These are phyloP conservation scores for Ancistrus triradiatus DNA, from an alignment of 2,113 vertebrate species.

Conservation along the genomic window DNA sequence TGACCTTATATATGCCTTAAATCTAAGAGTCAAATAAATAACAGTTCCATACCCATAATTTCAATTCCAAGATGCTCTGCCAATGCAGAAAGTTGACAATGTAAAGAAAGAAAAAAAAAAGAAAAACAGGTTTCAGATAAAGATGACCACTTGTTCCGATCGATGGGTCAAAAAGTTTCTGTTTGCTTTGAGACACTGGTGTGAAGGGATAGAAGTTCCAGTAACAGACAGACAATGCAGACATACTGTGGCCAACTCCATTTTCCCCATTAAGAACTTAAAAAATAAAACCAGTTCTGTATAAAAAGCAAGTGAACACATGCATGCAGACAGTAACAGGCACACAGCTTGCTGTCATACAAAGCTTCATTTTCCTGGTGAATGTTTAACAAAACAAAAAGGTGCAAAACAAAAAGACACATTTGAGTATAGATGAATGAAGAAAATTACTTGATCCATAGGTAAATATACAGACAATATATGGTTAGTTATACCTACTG, in stretches of 20 bases:
- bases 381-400: constrained; percentile 52
- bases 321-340: constrained; percentile 64
- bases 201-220: constrained; percentile 59
- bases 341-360: constrained; percentile 69
- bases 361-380: constrained; percentile 64
- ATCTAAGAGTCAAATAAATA: constrained; percentile 71
- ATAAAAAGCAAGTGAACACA: constrained; percentile 46
- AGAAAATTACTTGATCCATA: constrained; percentile 7
- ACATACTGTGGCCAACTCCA: constrained; percentile 66
- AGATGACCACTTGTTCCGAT: constrained; percentile 63
- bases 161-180: constrained; percentile 55
- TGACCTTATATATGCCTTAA: constrained; percentile 55
- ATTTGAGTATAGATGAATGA: constrained; percentile 36
- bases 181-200: constrained; percentile 43
- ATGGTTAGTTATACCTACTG: too few relatives aligned
- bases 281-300: constrained; percentile 43
- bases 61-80: constrained; percentile 99
- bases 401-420: constrained; percentile 53
- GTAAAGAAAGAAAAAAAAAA: constrained; percentile 64
- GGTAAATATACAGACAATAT: constrained; percentile 12
- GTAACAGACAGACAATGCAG: constrained; percentile 72
- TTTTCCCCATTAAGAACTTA: constrained; percentile 56
- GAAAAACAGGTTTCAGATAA: constrained; percentile 59
- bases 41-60: constrained; percentile 97
- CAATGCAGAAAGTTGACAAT: constrained; percentile 85